Conservation (phyloP, 2,888 invertebrate species). For the Mythimna ferrago region DNA sequence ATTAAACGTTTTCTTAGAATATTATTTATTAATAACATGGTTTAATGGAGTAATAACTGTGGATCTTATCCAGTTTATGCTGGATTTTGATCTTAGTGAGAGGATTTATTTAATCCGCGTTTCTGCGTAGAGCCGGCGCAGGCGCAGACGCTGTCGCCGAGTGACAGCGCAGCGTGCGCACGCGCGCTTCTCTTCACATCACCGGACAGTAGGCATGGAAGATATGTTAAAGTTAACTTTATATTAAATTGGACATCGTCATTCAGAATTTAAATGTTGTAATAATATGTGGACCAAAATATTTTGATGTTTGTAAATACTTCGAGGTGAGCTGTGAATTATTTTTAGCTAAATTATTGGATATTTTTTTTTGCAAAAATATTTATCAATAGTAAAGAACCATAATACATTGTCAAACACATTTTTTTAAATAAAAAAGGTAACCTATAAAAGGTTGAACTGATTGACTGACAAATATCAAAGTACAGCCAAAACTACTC, state of each 20-base stretch:
- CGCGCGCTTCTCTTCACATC: slow-evolving; percentile 77
- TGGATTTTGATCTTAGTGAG: slow-evolving; percentile 82
- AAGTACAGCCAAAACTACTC: no score
- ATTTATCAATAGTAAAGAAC: no score
- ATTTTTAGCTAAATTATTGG: not conserved
- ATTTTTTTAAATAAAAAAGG: no score
- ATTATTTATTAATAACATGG: slow-evolving; percentile 50
- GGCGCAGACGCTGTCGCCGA: slow-evolving; percentile 71
- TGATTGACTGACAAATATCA: no score
- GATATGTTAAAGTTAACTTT: slow-evolving; percentile 67
- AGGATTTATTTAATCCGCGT: slow-evolving; percentile 83
- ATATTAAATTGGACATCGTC: slow-evolving; percentile 66
- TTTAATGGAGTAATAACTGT: slow-evolving; percentile 68
- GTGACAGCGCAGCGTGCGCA: slow-evolving; percentile 76
- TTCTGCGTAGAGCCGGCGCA: slow-evolving; percentile 71
- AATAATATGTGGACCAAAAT: slow-evolving; percentile 48
- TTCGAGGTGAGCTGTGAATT: slow-evolving; percentile 12
- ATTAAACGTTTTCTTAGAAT: slow-evolving; percentile 53
- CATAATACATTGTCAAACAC: not conserved
- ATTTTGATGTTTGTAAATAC: slow-evolving; percentile 51
- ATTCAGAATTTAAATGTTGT: slow-evolving; percentile 55
- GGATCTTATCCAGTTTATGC: slow-evolving; percentile 74
- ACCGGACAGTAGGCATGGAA: slow-evolving; percentile 71
- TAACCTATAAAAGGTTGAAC: no score
- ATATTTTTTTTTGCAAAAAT: not conserved